phyloP scores from a whole-genome alignment of 2,888 invertebrate species.

The Rhamnusium bicolor region DNA sequence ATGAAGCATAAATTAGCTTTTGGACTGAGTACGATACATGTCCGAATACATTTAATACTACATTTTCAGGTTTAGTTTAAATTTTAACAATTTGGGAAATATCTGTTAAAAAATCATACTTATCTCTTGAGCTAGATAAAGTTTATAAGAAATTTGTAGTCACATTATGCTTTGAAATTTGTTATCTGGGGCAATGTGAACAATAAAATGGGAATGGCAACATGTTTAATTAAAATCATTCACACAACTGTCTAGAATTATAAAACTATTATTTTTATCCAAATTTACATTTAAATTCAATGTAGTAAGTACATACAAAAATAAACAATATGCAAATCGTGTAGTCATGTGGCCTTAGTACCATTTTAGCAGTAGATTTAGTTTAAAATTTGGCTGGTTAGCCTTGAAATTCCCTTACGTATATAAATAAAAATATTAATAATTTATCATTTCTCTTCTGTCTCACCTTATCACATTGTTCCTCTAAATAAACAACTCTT shows the following conservation, averaged over 20 bases:
- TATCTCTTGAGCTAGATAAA: too few relatives aligned
- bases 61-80: too few relatives aligned
- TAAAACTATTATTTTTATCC: neutral
- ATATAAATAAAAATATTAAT: neutral
- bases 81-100: too few relatives aligned
- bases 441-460: neutral
- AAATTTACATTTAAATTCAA: neutral
- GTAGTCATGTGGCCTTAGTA: constrained; percentile 1
- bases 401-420: constrained; percentile 27
- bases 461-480: constrained; percentile 74
- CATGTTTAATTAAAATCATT: neutral
- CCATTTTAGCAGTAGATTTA: constrained; percentile 13
- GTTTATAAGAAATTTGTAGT: too few relatives aligned
- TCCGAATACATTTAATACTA: too few relatives aligned
- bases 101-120: too few relatives aligned
- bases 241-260: neutral
- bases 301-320: neutral
- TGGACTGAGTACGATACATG: too few relatives aligned
- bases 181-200: neutral
- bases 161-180: too few relatives aligned
- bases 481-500: constrained; percentile 75
- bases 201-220: neutral
- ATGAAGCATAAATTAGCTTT: too few relatives aligned
- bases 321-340: constrained; percentile 21
- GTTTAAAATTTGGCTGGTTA: constrained; percentile 25